Evolutionary conservation across 2,797 vertebrate genomes (phyloP).

Genomic region (Mastacembelus armatus): DNA sequence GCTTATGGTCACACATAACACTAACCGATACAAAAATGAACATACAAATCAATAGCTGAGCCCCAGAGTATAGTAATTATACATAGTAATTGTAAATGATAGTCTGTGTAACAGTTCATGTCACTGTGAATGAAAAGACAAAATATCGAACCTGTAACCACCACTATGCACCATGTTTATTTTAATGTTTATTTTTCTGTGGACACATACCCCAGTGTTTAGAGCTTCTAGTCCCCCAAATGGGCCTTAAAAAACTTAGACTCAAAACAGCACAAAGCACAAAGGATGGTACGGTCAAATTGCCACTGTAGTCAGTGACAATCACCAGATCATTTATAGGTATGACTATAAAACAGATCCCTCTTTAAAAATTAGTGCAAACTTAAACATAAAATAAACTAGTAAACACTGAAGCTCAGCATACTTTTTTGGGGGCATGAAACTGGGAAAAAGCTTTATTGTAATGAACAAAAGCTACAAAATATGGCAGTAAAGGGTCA

Average conservation of each 20-base stretch:
- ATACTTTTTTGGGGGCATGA: too few species aligned
- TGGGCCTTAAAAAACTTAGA: neutral
- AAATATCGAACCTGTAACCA: too few species aligned
- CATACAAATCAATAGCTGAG: neutral
- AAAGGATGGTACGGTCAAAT: neutral
- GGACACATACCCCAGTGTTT: neutral
- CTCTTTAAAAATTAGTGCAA: neutral
- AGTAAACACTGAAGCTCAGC: too few species aligned
- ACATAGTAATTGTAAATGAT: neutral
- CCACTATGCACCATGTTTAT: too few species aligned
- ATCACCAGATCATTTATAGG: too few species aligned
- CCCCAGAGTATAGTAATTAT: too few species aligned
- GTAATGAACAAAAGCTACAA: neutral
- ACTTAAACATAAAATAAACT: neutral
- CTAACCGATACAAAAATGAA: neutral
- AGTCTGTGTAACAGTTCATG: too few species aligned
- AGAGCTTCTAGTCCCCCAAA: neutral
- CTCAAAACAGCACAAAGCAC: neutral
- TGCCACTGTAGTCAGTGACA: neutral
- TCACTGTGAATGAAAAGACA: too few species aligned
- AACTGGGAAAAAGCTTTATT: neutral
- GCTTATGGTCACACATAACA: neutral
- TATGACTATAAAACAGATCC: neutral
- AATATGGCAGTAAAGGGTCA: slow-evolving; percentile 31
- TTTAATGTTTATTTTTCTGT: too few species aligned